Evolutionary conservation across 2,888 invertebrate genomes (phyloP).

Genomic region (Euzophera pinguis): DNA sequence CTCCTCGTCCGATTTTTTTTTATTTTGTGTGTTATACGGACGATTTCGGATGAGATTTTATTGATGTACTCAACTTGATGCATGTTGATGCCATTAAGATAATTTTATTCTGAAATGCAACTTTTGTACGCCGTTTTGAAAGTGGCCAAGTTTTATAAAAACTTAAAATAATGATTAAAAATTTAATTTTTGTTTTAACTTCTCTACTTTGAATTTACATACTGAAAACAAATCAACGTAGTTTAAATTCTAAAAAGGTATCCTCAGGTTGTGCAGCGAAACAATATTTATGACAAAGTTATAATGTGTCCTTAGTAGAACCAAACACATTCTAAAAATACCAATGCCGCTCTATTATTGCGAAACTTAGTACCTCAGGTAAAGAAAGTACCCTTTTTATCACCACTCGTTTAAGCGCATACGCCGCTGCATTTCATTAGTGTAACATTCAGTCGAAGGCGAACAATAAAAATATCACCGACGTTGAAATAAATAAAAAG

Average conservation of each 20-base stretch:
- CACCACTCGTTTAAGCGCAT: slow-evolving; percentile 34
- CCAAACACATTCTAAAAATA: background rate
- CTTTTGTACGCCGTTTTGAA: slow-evolving; percentile 1
- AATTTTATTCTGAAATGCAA: slow-evolving; percentile 10
- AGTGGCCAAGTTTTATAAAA: background rate
- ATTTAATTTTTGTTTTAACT: too few species aligned
- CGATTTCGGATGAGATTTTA: slow-evolving; percentile 49
- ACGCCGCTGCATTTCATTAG: slow-evolving; percentile 47
- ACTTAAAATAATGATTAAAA: background rate
- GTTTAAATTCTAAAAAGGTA: too few species aligned
- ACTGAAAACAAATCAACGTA: too few species aligned
- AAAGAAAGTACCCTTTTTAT: slow-evolving; percentile 9
- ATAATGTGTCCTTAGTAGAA: too few species aligned
- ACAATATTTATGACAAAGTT: too few species aligned
- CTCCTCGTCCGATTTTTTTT: slow-evolving; percentile 61
- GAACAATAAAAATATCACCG: slow-evolving; percentile 77
- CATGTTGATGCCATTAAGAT: slow-evolving; percentile 14
- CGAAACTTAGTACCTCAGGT: background rate
- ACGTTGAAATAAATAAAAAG: slow-evolving; percentile 76
- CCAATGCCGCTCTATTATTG: background rate
- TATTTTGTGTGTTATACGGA: slow-evolving; percentile 54
- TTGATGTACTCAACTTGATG: slow-evolving; percentile 33
- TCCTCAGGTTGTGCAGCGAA: too few species aligned
- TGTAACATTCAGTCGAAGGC: slow-evolving; percentile 53
- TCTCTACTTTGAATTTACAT: too few species aligned